These are phyloP conservation scores for Hydropsyche tenuis DNA, from an alignment of 1,140 invertebrate species.

Conservation along the genomic window DNA sequence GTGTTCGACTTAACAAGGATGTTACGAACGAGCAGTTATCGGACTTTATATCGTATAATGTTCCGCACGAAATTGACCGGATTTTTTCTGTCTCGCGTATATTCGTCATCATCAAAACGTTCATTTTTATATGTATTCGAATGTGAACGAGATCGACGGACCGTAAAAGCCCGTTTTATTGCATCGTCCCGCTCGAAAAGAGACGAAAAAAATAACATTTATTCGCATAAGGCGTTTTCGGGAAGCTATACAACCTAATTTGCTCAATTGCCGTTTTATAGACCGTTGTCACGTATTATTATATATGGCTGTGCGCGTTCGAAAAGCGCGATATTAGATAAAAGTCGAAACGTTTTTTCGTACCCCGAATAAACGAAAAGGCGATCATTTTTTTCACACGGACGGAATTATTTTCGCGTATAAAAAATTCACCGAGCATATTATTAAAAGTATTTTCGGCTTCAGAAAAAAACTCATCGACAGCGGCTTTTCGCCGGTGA, in stretches of 20 bases:
- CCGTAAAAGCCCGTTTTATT: conserved; percentile 24
- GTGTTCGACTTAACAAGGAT: too few species aligned
- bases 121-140: background rate
- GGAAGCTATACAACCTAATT: conserved; percentile 14
- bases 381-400: too few species aligned
- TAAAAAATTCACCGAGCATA: too few species aligned
- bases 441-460: background rate
- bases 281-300: background rate
- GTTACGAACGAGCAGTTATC: background rate
- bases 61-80: conserved; percentile 9
- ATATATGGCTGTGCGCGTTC: too few species aligned
- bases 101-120: background rate
- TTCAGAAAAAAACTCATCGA: background rate
- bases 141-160: conserved; percentile 4
- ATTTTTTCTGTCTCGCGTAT: background rate
- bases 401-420: too few species aligned
- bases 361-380: too few species aligned
- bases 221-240: conserved; percentile 1
- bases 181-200: conserved; percentile 4
- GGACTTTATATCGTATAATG: background rate
- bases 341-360: too few species aligned
- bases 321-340: too few species aligned
- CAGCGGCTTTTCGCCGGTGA: background rate
- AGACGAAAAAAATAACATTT: conserved; percentile 18
- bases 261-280: conserved; percentile 22